phyloP scores from a whole-genome alignment of 2,888 invertebrate genomes.

The Anticlea derivata region DNA sequence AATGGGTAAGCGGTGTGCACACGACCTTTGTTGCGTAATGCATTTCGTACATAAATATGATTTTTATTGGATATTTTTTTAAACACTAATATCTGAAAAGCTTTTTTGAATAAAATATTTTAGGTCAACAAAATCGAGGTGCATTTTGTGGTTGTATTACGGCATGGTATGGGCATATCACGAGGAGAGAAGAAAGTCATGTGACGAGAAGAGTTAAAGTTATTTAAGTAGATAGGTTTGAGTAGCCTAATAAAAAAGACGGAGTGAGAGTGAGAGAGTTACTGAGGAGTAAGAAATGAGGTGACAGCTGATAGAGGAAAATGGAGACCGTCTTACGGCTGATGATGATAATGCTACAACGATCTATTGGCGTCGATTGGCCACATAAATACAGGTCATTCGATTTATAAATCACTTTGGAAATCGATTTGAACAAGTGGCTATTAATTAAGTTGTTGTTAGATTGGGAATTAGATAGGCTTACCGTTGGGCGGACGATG shows the following conservation, averaged over 20 bases:
- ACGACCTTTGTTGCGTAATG: constrained; percentile 32
- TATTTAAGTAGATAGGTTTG: too few species aligned
- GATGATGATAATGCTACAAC: constrained; percentile 2
- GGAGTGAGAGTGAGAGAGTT: too few species aligned
- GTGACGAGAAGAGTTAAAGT: too few species aligned
- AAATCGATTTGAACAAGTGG: constrained; percentile 83
- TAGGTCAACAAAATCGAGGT: too few species aligned
- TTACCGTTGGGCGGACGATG: constrained; percentile 67
- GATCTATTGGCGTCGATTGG: constrained; percentile 58
- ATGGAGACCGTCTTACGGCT: background rate
- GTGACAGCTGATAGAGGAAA: too few species aligned
- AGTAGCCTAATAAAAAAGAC: too few species aligned
- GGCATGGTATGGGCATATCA: too few species aligned
- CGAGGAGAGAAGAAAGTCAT: too few species aligned
- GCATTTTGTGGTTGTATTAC: too few species aligned
- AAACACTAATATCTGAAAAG: too few species aligned
- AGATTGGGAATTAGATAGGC: constrained; percentile 81
- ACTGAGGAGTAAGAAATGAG: too few species aligned
- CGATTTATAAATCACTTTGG: constrained; percentile 79
- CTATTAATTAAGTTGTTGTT: constrained; percentile 83
- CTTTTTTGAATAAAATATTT: too few species aligned
- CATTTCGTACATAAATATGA: constrained; percentile 4
- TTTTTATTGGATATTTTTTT: background rate
- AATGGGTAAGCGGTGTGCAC: constrained; percentile 29
- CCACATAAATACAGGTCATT: constrained; percentile 76